phyloP scores from a whole-genome alignment of 2,888 invertebrate genomes.

The Invenusta paracnida region DNA sequence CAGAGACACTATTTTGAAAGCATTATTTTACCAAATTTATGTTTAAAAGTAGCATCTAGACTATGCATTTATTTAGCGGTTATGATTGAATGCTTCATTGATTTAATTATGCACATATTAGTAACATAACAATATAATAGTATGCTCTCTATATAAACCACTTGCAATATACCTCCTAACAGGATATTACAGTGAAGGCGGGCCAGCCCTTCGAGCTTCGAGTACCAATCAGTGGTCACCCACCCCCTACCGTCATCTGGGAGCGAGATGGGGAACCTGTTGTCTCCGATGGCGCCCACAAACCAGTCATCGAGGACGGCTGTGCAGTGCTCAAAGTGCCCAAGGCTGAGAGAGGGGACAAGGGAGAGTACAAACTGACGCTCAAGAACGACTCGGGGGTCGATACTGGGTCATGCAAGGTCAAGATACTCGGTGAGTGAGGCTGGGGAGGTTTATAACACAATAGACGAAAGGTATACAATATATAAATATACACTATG shows the following conservation, averaged over 20 bases:
- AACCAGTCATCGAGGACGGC: slow-evolving; percentile 47
- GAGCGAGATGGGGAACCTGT: slow-evolving; percentile 62
- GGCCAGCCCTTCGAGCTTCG: slow-evolving; percentile 96
- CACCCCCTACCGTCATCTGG: slow-evolving; percentile 89
- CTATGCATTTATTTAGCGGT: too few species aligned
- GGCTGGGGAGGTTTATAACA: too few species aligned
- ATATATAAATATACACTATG: too few species aligned
- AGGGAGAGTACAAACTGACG: slow-evolving; percentile 83
- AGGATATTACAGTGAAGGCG: slow-evolving; percentile 70
- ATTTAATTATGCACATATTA: too few species aligned
- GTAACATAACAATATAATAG: too few species aligned
- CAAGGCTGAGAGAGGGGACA: slow-evolving; percentile 61
- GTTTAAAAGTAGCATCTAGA: too few species aligned
- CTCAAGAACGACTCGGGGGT: slow-evolving; percentile 89
- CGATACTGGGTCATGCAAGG: slow-evolving; percentile 88
- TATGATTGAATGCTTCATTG: too few species aligned
- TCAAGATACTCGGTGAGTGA: slow-evolving; percentile 73
- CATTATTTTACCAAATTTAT: too few species aligned
- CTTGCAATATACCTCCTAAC: too few species aligned
- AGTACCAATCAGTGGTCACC: slow-evolving; percentile 82
- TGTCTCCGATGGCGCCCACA: slow-evolving; percentile 50
- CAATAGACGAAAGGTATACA: too few species aligned
- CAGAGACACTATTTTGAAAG: too few species aligned
- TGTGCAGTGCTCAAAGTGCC: slow-evolving; percentile 32
- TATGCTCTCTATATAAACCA: too few species aligned